Evolutionary conservation across 2,797 vertebrate genomes (phyloP).

Genomic region (Sebastes itinus): DNA sequence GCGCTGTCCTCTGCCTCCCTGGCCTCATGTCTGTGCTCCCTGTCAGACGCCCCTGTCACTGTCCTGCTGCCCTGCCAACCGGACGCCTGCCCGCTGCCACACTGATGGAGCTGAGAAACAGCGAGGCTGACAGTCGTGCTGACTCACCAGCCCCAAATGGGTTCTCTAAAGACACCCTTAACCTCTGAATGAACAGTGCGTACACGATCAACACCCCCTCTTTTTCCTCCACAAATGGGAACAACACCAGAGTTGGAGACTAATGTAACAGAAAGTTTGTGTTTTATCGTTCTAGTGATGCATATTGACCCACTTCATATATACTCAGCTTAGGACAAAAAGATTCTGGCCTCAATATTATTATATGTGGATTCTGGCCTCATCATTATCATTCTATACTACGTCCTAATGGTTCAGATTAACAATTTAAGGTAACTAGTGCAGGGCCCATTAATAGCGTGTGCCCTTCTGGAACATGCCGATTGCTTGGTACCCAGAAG

Average conservation of each 20-base stretch:
- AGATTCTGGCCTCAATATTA: not conserved
- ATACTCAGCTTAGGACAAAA: not conserved
- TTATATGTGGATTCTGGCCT: not conserved
- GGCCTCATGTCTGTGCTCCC: conserved; percentile 32
- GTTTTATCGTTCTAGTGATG: not conserved
- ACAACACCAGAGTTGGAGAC: not conserved
- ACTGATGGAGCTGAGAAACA: conserved; percentile 54
- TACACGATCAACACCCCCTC: conserved; percentile 13
- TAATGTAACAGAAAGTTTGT: not conserved
- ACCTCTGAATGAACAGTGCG: conserved; percentile 34
- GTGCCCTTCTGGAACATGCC: too few relatives aligned
- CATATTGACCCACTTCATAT: not conserved
- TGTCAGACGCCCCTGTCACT: conserved; percentile 62
- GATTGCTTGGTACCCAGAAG: too few relatives aligned
- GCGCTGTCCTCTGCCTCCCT: conserved; percentile 16
- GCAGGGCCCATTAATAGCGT: too few relatives aligned
- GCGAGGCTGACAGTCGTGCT: conserved; percentile 63
- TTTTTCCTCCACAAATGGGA: conserved; percentile 1
- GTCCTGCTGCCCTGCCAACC: conserved; percentile 43
- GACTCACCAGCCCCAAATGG: conserved; percentile 67
- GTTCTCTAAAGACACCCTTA: conserved; percentile 44
- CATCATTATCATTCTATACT: not conserved
- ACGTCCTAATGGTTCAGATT: not conserved
- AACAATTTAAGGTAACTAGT: not conserved
- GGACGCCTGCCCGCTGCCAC: conserved; percentile 48